Percentiles rank a stretch among this genome's conserved stretches.
phyloP scores from a whole-genome alignment of 2,888 invertebrate species.

The Aphidius colemani region DNA sequence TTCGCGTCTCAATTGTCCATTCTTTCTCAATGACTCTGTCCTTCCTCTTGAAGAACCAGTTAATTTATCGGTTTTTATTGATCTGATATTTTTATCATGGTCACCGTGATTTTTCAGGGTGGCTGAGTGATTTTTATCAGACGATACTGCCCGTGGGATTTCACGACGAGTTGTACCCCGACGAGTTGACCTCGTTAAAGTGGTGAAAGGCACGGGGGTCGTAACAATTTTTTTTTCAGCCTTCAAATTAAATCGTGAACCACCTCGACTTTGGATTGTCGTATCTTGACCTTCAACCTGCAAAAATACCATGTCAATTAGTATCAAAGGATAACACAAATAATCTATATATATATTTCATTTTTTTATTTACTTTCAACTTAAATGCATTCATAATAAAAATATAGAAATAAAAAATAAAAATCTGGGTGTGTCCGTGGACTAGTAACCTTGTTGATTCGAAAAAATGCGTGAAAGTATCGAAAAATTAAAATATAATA shows the following conservation, averaged over 20 bases:
- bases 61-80: background rate
- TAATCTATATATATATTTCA: background rate
- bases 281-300: constrained; percentile 46
- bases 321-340: background rate
- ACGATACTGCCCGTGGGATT: constrained; percentile 24
- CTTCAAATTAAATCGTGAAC: constrained; percentile 44
- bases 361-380: background rate
- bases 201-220: constrained; percentile 27
- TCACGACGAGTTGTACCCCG: constrained; percentile 27
- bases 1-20: background rate
- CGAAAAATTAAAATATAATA: background rate
- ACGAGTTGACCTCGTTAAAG: constrained; percentile 33
- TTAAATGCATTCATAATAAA: no score
- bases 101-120: constrained; percentile 26
- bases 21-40: background rate
- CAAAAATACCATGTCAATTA: constrained; percentile 24
- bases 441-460: constrained; percentile 3
- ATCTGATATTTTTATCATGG: constrained; percentile 24
- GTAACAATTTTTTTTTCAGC: constrained; percentile 37
- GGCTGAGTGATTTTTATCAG: constrained; percentile 29
- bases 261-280: constrained; percentile 40
- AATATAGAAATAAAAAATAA: background rate
- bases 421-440: constrained; percentile 5
- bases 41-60: no score
- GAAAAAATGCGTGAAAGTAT: constrained; percentile 4